These are phyloP conservation scores for Ophioninae sp. DNA, from an alignment of 2,888 invertebrate species.

Conservation along the genomic window DNA sequence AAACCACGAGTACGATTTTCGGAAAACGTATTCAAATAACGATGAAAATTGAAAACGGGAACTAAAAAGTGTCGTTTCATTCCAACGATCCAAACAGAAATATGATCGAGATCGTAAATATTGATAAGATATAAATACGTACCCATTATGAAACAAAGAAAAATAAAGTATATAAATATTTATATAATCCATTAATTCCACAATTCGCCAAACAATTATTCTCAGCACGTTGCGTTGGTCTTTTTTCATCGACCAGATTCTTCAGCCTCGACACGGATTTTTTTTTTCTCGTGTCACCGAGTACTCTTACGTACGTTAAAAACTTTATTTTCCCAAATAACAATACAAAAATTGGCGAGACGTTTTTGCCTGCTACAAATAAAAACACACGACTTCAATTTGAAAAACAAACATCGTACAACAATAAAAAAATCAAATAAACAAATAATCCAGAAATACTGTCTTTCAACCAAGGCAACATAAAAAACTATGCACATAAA, in stretches of 20 bases:
- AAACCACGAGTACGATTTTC: too few relatives aligned
- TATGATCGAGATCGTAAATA: neutral
- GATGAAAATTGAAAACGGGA: neutral
- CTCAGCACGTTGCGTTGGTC: neutral
- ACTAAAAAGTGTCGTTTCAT: neutral
- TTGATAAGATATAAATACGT: too few relatives aligned
- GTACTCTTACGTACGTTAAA: constrained; percentile 17
- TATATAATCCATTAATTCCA: neutral
- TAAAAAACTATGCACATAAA: too few relatives aligned
- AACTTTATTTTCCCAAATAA: constrained; percentile 39
- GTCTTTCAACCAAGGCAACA: too few relatives aligned
- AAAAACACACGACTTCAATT: too few relatives aligned
- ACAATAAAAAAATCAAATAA: too few relatives aligned
- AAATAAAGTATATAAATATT: neutral
- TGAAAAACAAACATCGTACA: too few relatives aligned
- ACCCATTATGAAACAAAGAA: neutral
- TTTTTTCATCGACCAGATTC: neutral
- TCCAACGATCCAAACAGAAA: neutral
- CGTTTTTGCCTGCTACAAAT: too few relatives aligned
- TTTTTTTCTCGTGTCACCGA: neutral
- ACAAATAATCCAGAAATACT: too few relatives aligned
- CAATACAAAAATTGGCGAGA: too few relatives aligned
- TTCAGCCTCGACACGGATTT: neutral
- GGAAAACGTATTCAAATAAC: too few relatives aligned
- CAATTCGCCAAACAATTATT: neutral